phyloP scores from a whole-genome alignment of 2,888 invertebrate genomes.

The Oxytorus armatus region DNA sequence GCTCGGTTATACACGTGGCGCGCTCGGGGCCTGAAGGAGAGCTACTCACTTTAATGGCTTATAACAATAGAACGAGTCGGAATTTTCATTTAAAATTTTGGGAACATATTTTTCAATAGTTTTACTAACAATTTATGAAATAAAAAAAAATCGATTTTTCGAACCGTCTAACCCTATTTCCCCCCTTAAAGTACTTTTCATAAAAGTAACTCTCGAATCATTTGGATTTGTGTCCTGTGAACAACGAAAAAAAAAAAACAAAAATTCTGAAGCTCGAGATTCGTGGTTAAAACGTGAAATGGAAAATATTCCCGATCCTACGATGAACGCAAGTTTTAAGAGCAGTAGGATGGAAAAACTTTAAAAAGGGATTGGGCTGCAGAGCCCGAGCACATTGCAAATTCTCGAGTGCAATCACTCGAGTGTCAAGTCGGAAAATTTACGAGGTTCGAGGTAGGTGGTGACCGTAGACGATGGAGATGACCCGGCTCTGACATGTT shows the following conservation, averaged over 20 bases:
- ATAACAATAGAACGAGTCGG: too few relatives aligned
- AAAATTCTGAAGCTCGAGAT: neutral
- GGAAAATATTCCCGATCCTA: neutral
- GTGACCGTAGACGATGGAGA: slow-evolving; percentile 54
- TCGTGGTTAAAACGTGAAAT: neutral
- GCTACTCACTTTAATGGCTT: too few relatives aligned
- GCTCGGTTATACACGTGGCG: too few relatives aligned
- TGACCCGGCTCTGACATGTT: slow-evolving; percentile 61
- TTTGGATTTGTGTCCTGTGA: too few relatives aligned
- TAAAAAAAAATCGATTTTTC: too few relatives aligned
- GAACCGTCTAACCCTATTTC: too few relatives aligned
- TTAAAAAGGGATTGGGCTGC: slow-evolving; percentile 55
- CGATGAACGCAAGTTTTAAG: neutral
- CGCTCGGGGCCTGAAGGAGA: too few relatives aligned
- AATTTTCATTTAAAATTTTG: too few relatives aligned
- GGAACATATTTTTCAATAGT: too few relatives aligned
- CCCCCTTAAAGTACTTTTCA: too few relatives aligned
- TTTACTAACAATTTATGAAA: too few relatives aligned
- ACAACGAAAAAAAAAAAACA: neutral
- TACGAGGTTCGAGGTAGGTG: slow-evolving; percentile 58
- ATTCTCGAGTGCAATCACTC: slow-evolving; percentile 65
- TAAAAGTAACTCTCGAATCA: too few relatives aligned
- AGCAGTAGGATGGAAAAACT: slow-evolving; percentile 9
- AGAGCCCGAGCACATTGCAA: slow-evolving; percentile 12
- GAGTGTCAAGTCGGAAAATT: slow-evolving; percentile 66